Base-by-base conservation (phyloP, 2,113 vertebrate genomes). In the Cyanistes caeruleus region DNA sequence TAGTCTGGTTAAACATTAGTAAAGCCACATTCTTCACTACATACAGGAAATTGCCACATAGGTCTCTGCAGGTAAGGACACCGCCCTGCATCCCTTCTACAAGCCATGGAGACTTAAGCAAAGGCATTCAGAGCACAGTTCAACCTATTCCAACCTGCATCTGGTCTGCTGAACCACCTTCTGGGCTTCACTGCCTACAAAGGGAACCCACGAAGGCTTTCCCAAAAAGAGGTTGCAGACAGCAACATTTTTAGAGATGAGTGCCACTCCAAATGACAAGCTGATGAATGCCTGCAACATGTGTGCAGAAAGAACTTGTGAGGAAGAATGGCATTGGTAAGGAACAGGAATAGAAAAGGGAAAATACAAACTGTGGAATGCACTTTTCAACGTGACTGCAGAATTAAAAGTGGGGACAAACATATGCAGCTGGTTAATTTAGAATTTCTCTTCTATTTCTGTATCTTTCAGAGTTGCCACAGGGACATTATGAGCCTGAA, bases 401-500 rank as follows among this genome's bases (percentile, higher is more conserved):
- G 55, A 79, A 93, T 37, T 62, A 93, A 86, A 80, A 90, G 63
- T 5, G 3, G 28, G 31, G 31, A 87, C 58, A 84, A 93, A 79
- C 52, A 75, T n/a, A 84, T 49, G 53, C 53, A 70, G 46, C 37
- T 65, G 20, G 28, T 87, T 89, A 52, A 78, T 89, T 76, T 53
- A 65, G 58, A 69, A 60, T 82, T 91, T 89, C 21, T 84, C 58
- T 82, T 84, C 89, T 93, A 76, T 91, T 88, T 95, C 64, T 93
- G 46, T 10, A 70, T 46, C 33, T 88, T 86, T 85, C 33, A 33
- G 86, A 84, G 86, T 39, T 90, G 76, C 86, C 67, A 84, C 72
- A 23, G 31, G 68, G 79, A 86, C 35, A 81, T 43, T 49, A 53
- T 46, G 11, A 86, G 59, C 53, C 46, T 69, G 37, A 90, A 74